Percentiles rank a stretch among this genome's conserved stretches.
Evolutionary conservation across 2,888 invertebrate genomes (phyloP).

Genomic region (Limnephilus marmoratus): DNA sequence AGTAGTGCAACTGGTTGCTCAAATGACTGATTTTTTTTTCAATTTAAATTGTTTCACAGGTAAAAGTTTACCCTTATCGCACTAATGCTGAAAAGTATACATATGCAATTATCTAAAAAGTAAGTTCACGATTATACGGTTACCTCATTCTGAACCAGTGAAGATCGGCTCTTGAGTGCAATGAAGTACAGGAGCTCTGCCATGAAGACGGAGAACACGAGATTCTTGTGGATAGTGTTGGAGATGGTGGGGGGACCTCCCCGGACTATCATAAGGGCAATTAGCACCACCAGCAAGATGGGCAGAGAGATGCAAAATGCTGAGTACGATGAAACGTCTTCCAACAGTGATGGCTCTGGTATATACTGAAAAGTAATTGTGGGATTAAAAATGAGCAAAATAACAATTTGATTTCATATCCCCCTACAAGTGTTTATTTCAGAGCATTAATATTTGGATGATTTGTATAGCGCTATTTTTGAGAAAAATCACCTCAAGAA

Average conservation of each 20-base stretch:
- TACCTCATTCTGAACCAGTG: constrained; percentile 90
- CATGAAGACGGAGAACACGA: constrained; percentile 92
- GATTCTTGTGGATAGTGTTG: constrained; percentile 95
- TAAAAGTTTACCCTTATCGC: neutral
- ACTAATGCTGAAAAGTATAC: neutral
- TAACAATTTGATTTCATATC: neutral
- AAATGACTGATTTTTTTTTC: too few species aligned
- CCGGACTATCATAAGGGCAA: constrained; percentile 88
- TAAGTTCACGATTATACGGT: constrained; percentile 52
- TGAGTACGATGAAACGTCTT: constrained; percentile 92
- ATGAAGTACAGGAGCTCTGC: constrained; percentile 91
- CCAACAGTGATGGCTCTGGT: constrained; percentile 90
- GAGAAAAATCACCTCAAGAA: too few species aligned
- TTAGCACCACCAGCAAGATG: constrained; percentile 85
- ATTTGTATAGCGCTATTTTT: too few species aligned
- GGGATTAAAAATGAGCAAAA: neutral
- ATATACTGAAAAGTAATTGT: constrained; percentile 79
- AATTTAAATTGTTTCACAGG: neutral
- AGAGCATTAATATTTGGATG: too few species aligned
- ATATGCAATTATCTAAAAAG: constrained; percentile 60
- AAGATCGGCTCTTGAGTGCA: constrained; percentile 89
- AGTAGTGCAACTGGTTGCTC: too few species aligned
- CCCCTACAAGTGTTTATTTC: neutral
- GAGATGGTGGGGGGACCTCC: constrained; percentile 92
- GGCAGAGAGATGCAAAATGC: constrained; percentile 91